Evolutionary conservation across 2,113 vertebrate species (phyloP).

Genomic region (Engystomops pustulosus): DNA sequence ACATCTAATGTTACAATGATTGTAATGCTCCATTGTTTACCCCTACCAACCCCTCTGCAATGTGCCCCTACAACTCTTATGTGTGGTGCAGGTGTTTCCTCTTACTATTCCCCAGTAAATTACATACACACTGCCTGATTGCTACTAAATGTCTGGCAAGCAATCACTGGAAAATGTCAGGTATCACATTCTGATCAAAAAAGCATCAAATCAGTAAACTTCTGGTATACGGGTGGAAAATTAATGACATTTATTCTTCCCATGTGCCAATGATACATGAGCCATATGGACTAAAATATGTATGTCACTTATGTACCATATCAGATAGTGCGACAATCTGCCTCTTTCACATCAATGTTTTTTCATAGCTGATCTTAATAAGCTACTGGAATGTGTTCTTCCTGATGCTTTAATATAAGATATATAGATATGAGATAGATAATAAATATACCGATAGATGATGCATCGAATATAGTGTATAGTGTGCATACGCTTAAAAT

Average conservation of each 20-base stretch:
- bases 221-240: background rate
- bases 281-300: background rate
- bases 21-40: background rate
- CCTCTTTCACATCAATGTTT: background rate
- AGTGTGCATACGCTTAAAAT: no score
- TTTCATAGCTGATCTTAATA: background rate
- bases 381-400: background rate
- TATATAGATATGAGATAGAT: no score
- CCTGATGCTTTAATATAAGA: background rate
- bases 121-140: background rate
- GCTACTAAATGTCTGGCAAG: background rate
- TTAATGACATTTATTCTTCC: background rate
- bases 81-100: background rate
- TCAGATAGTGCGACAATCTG: background rate
- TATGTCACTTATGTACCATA: background rate
- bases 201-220: background rate
- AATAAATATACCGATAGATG: no score
- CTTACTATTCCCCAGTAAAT: background rate
- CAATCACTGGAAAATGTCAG: background rate
- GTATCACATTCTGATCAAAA: background rate
- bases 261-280: background rate
- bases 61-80: background rate
- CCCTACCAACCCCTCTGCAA: background rate
- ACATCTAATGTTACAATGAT: background rate
- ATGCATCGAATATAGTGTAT: no score